Percentiles rank a stretch among this genome's conserved stretches.
Evolutionary conservation across 2,888 invertebrate genomes (phyloP).

Genomic region (Drosophila anceps): DNA sequence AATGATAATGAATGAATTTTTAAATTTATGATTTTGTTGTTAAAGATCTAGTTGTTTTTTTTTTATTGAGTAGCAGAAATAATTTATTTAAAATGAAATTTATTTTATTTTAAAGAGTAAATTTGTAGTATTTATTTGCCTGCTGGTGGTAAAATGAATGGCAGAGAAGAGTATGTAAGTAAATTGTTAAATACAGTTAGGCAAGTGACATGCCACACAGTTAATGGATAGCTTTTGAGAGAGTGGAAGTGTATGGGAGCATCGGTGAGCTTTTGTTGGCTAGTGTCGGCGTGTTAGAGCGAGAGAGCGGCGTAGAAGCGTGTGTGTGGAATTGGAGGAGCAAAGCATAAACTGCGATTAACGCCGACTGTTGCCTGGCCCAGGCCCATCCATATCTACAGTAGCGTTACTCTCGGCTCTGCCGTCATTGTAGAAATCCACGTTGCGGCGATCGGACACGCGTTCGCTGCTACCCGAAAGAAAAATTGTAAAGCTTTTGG

Average conservation of each 20-base stretch:
- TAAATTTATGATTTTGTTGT: not conserved
- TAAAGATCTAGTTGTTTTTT: constrained; percentile 14
- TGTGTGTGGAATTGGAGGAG: constrained; percentile 27
- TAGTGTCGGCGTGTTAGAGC: constrained; percentile 8
- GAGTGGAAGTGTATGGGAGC: constrained; percentile 42
- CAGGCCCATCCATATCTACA: constrained; percentile 14
- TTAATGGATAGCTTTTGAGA: constrained; percentile 16
- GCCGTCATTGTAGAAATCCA: constrained; percentile 62
- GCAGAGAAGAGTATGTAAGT: constrained; percentile 17
- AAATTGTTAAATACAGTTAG: constrained; percentile 5
- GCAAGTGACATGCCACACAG: too few relatives aligned
- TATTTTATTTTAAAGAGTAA: not conserved
- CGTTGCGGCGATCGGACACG: constrained; percentile 66
- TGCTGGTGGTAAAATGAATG: constrained; percentile 6
- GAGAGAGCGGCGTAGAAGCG: constrained; percentile 17
- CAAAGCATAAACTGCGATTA: constrained; percentile 73
- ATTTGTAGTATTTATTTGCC: constrained; percentile 2
- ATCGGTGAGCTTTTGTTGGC: constrained; percentile 29
- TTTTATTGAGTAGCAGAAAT: not conserved
- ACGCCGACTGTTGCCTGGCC: constrained; percentile 42
- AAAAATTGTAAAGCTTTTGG: constrained; percentile 46
- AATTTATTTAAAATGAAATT: not conserved
- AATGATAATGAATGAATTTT: not conserved
- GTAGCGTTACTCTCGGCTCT: constrained; percentile 2
- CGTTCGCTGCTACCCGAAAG: not conserved